Base-by-base conservation (phyloP, 1,140 invertebrate genomes). In the Platyscapa corneri region DNA sequence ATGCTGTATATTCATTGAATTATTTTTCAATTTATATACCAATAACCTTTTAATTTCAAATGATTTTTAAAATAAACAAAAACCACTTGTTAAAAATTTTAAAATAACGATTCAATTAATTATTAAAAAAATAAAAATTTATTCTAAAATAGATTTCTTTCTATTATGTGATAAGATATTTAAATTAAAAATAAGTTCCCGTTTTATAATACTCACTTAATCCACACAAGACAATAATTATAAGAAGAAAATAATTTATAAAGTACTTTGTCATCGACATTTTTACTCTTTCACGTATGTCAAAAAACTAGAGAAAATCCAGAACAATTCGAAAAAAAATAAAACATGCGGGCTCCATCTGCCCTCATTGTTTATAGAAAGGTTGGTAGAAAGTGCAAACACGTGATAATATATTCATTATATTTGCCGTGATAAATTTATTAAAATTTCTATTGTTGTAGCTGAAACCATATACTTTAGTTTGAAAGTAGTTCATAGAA, bases 241-340 rank as follows among this genome's bases (percentile, higher is more conserved):
- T 1, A 7, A 83, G 30, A 5, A 80, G 12, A 27, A 80, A 75
- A 56, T 70, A 84, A 37, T 30, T 46, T 16, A n/a, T 5, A n/a
- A 70, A 70, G 27, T 34, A 70, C 37, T 79, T 83, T 0, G 46
- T 34, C 10, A 37, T 12, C 20, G 42, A 86, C 86, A 84, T 86
- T 84, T 81, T 84, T 34, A 86, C 82, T 81, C 60, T 46, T 56
- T 75, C 67, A 75, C 56, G 77, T 76, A 23, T 46, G 30, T 14
- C 46, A 56, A 84, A 56, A 80, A 86, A 86, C 86, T 86, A 77
- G 72, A 86, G 78, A 75, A 86, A 84, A 80, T 74, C 49, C 76
- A 49, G 76, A 79, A 64, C 81, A 65, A 76, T 86, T 77, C 49
- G 27, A 37, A 34, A 46, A 65, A 82, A 20, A 78, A 56, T 39